Percentiles rank a stretch among this genome's conserved stretches.
These are phyloP conservation scores for Theretra japonica DNA, from an alignment of 2,888 invertebrate genomes.

Conservation along the genomic window DNA sequence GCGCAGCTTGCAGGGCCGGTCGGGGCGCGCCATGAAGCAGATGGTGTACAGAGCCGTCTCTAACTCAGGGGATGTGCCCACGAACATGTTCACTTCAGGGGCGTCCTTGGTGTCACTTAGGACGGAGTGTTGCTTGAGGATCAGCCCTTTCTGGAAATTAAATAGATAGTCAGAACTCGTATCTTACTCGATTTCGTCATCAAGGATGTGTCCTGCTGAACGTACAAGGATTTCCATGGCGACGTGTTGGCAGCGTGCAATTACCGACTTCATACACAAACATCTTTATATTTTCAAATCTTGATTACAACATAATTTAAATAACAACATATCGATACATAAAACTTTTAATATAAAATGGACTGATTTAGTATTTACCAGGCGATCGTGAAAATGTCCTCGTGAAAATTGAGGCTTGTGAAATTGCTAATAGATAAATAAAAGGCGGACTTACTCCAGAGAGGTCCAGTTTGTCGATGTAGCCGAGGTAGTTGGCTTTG, in stretches of 20 bases:
- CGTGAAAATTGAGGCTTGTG: not conserved
- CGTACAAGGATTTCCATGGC: too few species aligned
- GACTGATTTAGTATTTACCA: too few species aligned
- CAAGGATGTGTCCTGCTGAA: too few species aligned
- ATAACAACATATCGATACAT: too few species aligned
- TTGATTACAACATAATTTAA: too few species aligned
- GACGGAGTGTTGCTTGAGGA: slow-evolving; percentile 89
- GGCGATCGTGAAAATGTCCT: too few species aligned
- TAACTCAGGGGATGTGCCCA: slow-evolving; percentile 95
- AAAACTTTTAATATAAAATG: too few species aligned
- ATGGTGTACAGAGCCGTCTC: slow-evolving; percentile 95
- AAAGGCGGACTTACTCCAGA: slow-evolving; percentile 86
- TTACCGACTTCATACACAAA: too few species aligned
- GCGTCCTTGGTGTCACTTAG: slow-evolving; percentile 89
- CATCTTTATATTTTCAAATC: too few species aligned
- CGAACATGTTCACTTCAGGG: slow-evolving; percentile 91
- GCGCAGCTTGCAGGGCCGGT: slow-evolving; percentile 88
- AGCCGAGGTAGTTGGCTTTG: slow-evolving; percentile 91
- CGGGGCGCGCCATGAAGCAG: slow-evolving; percentile 92
- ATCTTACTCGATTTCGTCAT: too few species aligned
- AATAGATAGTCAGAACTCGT: too few species aligned
- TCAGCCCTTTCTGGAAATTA: slow-evolving; percentile 89
- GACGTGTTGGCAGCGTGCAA: too few species aligned
- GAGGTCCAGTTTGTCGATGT: slow-evolving; percentile 89
- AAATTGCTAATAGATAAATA: not conserved